These are phyloP conservation scores for Lasioglossum figueresi DNA, from an alignment of 2,888 invertebrate genomes.

Conservation along the genomic window DNA sequence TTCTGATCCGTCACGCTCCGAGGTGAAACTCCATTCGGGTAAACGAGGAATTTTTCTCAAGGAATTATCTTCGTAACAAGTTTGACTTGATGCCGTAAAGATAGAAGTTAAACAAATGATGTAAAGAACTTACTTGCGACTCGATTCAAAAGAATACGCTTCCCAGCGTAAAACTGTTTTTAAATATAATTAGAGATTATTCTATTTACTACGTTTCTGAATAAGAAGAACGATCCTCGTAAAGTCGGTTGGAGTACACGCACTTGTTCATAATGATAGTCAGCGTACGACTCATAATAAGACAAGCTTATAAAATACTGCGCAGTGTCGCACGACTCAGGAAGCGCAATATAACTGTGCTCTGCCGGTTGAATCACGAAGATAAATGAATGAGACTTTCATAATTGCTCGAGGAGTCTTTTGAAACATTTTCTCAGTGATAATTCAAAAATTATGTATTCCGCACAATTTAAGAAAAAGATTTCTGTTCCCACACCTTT, in stretches of 20 bases:
- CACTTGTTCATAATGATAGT: background rate
- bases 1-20: too few relatives aligned
- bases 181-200: background rate
- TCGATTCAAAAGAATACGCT: background rate
- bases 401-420: background rate
- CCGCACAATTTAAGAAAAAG: background rate
- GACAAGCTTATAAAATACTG: background rate
- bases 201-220: background rate
- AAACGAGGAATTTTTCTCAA: too few relatives aligned
- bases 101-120: too few relatives aligned
- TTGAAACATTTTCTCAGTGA: background rate
- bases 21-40: too few relatives aligned
- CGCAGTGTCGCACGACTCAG: background rate
- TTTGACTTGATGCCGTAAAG: too few relatives aligned
- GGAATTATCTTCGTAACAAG: too few relatives aligned
- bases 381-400: background rate
- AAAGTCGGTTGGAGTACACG: background rate
- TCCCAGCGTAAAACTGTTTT: background rate
- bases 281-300: background rate
- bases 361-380: background rate
- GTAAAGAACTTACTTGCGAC: too few relatives aligned
- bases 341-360: background rate
- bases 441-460: background rate
- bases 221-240: background rate
- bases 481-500: background rate